Evolutionary conservation across 2,797 vertebrate species (phyloP), one percentile per base, ranked within the genome.

Genomic region (Lindbergichthys nudifrons): DNA sequence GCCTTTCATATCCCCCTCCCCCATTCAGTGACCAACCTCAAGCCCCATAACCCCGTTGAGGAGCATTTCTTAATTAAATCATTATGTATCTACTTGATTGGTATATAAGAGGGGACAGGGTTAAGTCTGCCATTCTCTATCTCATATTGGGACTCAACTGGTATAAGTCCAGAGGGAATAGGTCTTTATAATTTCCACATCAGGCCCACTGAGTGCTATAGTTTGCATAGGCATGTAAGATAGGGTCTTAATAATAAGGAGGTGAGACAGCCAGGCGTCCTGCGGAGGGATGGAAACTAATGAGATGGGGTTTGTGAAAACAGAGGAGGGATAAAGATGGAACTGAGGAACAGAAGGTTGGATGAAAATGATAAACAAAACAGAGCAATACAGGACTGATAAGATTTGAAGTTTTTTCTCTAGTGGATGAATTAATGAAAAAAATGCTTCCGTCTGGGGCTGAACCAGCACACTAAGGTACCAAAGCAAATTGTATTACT

Each of bases 41-140:
- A 80, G 65, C 75, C 82, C 73, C 63, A 30, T 53, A 83, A 80
- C 76, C 80, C 82, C 65, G 58, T 23, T 51, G 78, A 77, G 75
- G 57, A 72, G 79, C 50, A 72, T 89, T 80, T 86, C 87, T 91
- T 93, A 93, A 93, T 93, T 90, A 93, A 94, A 92, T 70, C 86
- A 87, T 89, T 92, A 91, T 93, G 91, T 92, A 88, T 91, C 85
- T 92, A 87, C 77, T 90, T 91, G 87, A 92, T 91, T 88, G 88
- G 80, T 90, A 76, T 91, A 89, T 76, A 75, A 68, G 76, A 65
- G 69, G 65, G 73, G 72, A 58, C 77, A 54, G 82, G 88, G 84
- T 82, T 86, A 87, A 84, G 89, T 81, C 87, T 77, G 57, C 52
- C 10, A 77, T 86, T 80, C 75, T 77, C 77, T 67, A 82, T 83